Conservation (phyloP, 2,113 vertebrate genomes). For the Ochotona princeps region DNA sequence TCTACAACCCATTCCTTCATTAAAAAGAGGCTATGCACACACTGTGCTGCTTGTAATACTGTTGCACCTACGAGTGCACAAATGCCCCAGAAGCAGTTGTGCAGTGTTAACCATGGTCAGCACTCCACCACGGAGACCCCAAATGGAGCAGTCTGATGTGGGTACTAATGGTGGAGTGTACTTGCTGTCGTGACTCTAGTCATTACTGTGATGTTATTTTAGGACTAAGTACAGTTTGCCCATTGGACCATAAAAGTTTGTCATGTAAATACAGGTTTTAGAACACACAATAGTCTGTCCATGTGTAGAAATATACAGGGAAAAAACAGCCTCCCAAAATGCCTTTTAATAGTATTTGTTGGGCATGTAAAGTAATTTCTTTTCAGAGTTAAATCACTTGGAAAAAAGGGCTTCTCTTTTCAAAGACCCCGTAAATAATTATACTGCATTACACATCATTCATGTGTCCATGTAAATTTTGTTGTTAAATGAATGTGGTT, state of each 20-base stretch:
- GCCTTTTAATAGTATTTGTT: constrained; percentile 76
- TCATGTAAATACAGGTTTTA: constrained; percentile 84
- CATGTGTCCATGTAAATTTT: constrained; percentile 76
- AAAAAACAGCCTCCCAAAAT: constrained; percentile 73
- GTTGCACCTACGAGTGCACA: constrained; percentile 1
- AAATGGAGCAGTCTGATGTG: constrained; percentile 76
- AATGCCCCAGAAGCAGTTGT: constrained; percentile 43
- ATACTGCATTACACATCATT: constrained; percentile 76
- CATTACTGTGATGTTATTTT: constrained; percentile 83
- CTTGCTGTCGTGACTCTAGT: constrained; percentile 82
- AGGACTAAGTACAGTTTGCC: constrained; percentile 81
- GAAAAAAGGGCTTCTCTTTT: constrained; percentile 75
- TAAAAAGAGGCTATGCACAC: background rate
- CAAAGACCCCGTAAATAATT: constrained; percentile 79
- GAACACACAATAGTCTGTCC: constrained; percentile 79
- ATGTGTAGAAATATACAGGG: constrained; percentile 71
- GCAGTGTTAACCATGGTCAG: constrained; percentile 26
- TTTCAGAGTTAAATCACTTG: constrained; percentile 81
- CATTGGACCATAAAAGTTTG: constrained; percentile 81
- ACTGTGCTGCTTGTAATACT: constrained; percentile 21
- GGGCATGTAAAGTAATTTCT: constrained; percentile 75
- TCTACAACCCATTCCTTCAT: background rate
- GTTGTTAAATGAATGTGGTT: constrained; percentile 71
- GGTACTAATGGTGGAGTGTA: constrained; percentile 80
- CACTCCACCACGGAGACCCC: constrained; percentile 43